phyloP scores from a whole-genome alignment of 2,888 invertebrate species.

The Diplolepis rosae region DNA sequence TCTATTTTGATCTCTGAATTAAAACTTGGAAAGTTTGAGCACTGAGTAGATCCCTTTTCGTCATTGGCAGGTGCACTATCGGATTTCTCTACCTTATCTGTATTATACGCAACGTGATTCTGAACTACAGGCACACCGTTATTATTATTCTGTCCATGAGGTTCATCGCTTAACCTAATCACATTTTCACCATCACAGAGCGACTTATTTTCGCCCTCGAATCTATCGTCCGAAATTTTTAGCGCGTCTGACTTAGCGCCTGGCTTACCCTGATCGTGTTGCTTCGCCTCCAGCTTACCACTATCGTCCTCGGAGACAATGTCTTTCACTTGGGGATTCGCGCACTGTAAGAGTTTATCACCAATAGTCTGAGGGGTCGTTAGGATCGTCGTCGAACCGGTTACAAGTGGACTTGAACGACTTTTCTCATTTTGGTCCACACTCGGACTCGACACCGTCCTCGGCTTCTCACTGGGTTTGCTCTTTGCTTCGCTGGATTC shows the following conservation, averaged over 20 bases:
- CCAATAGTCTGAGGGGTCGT: constrained; percentile 46
- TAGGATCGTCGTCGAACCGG: constrained; percentile 53
- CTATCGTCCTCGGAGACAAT: constrained; percentile 41
- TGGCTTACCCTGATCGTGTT: constrained; percentile 52
- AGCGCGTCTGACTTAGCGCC: too few species aligned
- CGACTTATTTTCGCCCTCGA: constrained; percentile 3
- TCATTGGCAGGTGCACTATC: constrained; percentile 20
- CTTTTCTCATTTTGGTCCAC: constrained; percentile 42
- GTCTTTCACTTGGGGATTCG: constrained; percentile 55
- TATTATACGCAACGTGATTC: constrained; percentile 65
- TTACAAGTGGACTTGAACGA: constrained; percentile 53
- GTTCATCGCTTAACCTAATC: constrained; percentile 59
- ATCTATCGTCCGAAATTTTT: constrained; percentile 37
- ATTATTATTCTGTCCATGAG: constrained; percentile 61
- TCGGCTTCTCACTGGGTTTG: constrained; percentile 37
- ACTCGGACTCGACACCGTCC: constrained; percentile 36
- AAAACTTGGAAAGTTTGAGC: constrained; percentile 28
- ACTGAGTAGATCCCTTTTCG: constrained; percentile 24
- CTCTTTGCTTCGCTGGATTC: constrained; percentile 39
- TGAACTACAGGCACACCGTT: constrained; percentile 68
- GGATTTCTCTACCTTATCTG: constrained; percentile 55
- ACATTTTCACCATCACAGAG: constrained; percentile 37
- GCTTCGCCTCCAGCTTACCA: constrained; percentile 43
- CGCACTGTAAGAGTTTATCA: constrained; percentile 63
- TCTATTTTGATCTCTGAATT: constrained; percentile 41